Conservation (phyloP, 2,797 vertebrate genomes). For the Channallabes apus region DNA sequence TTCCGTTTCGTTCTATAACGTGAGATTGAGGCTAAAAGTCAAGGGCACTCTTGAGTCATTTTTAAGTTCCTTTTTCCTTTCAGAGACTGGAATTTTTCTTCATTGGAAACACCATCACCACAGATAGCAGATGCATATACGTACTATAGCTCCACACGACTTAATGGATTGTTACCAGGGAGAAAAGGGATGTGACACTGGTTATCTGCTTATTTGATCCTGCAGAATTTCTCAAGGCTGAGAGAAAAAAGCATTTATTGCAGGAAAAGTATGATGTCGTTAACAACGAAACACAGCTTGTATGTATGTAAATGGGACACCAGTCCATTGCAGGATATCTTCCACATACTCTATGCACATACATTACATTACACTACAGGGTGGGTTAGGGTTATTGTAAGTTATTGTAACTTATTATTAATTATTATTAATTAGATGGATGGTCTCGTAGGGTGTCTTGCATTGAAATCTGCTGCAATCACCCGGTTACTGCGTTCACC, state of each 20-base stretch:
- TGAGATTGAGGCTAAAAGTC: constrained; percentile 10
- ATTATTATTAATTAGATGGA: no score
- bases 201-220: neutral
- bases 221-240: constrained; percentile 1
- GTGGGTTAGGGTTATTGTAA: no score
- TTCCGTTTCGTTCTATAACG: neutral
- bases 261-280: neutral
- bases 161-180: constrained; percentile 20
- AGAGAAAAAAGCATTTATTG: neutral
- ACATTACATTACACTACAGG: no score
- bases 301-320: neutral
- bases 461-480: no score
- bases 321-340: neutral
- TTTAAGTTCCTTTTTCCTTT: neutral
- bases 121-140: constrained; percentile 22
- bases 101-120: neutral
- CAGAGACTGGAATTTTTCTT: constrained; percentile 6
- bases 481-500: no score
- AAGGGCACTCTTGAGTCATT: constrained; percentile 5
- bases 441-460: no score
- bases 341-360: neutral
- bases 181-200: neutral
- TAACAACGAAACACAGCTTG: neutral
- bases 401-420: no score
- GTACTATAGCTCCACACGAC: neutral